Conservation (phyloP, 1,140 invertebrate genomes). For the Listronotus bonariensis region DNA sequence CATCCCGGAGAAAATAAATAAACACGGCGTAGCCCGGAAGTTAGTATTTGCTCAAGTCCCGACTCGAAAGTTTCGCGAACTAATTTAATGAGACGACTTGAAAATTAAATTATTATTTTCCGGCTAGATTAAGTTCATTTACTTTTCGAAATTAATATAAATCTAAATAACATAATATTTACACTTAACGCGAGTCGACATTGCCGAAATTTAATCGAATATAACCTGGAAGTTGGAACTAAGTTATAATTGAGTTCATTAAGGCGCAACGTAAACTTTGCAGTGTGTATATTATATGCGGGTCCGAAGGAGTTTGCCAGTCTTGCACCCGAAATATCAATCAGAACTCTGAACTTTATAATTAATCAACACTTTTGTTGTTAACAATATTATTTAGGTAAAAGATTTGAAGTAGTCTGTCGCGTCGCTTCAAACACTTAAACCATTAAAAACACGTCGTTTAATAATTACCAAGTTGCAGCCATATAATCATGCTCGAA, state of each 20-base stretch:
- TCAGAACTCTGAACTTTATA: too few species aligned
- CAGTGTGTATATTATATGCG: slow-evolving; percentile 3
- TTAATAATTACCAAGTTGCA: too few species aligned
- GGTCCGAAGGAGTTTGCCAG: not conserved
- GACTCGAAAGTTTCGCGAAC: slow-evolving; percentile 16
- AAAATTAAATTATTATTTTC: slow-evolving; percentile 38
- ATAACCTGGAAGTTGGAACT: slow-evolving; percentile 23
- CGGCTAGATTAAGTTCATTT: slow-evolving; percentile 38
- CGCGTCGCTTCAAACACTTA: too few species aligned
- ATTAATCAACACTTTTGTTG: too few species aligned
- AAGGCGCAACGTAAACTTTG: slow-evolving; percentile 17
- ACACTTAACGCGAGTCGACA: slow-evolving; percentile 35
- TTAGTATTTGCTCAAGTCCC: slow-evolving; percentile 23
- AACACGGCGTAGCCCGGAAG: slow-evolving; percentile 1
- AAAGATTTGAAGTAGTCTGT: too few species aligned
- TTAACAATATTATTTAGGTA: too few species aligned
- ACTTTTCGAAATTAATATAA: slow-evolving; percentile 39
- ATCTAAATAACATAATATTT: slow-evolving; percentile 37
- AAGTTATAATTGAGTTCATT: slow-evolving; percentile 37
- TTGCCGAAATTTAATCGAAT: slow-evolving; percentile 38
- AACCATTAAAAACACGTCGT: too few species aligned
- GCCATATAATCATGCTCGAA: too few species aligned
- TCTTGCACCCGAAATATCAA: too few species aligned
- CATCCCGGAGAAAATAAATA: too few species aligned
- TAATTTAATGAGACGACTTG: slow-evolving; percentile 36